Evolutionary conservation across 2,113 vertebrate species (phyloP).

Genomic region (Furnarius figulus): DNA sequence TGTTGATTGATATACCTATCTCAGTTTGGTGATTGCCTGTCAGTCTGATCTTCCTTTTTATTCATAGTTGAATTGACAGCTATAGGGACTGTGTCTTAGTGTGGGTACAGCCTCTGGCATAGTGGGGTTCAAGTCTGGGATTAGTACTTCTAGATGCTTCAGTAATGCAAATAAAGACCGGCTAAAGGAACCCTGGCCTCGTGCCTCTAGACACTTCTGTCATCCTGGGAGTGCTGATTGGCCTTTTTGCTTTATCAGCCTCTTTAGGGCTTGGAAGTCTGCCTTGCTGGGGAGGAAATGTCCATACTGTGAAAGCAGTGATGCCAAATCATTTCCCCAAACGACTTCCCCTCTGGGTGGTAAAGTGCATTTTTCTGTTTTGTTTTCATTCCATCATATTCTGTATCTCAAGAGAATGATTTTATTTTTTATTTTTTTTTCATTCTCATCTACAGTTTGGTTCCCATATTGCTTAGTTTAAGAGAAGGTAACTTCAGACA

Average conservation of each 20-base stretch:
- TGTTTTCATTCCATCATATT: constrained; percentile 59
- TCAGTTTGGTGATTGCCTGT: background rate
- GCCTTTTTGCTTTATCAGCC: constrained; percentile 38
- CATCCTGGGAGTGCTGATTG: background rate
- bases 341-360: constrained; percentile 39
- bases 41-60: background rate
- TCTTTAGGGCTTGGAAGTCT: constrained; percentile 34
- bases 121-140: background rate
- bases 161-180: background rate
- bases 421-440: background rate
- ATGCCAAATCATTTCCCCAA: constrained; percentile 47
- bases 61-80: background rate
- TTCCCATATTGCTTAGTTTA: constrained; percentile 50
- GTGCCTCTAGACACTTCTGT: background rate
- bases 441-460: background rate
- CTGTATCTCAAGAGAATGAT: constrained; percentile 24
- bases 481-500: constrained; percentile 46
- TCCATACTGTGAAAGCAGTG: constrained; percentile 27
- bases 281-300: constrained; percentile 43
- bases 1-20: rapidly evolving
- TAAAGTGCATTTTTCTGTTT: constrained; percentile 62
- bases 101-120: background rate
- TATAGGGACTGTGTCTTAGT: background rate
- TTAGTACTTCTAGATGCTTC: background rate
- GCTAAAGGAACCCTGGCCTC: background rate